Evolutionary conservation across 2,888 invertebrate genomes (phyloP).

Genomic region (Phania funesta): DNA sequence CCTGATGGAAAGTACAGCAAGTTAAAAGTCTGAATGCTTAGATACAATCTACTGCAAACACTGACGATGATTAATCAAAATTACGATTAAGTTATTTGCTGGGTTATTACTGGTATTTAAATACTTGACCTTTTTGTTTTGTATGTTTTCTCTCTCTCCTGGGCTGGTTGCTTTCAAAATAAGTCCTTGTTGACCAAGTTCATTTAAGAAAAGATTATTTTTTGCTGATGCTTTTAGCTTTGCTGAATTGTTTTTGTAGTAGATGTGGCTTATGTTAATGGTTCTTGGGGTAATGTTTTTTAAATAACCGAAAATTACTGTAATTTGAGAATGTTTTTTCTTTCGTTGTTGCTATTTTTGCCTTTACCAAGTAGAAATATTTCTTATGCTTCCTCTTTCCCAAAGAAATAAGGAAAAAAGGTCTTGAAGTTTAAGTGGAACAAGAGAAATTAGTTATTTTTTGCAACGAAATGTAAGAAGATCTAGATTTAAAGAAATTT

Average conservation of each 20-base stretch:
- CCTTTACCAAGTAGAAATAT: constrained; percentile 27
- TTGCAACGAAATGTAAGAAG: not conserved
- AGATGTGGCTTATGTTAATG: constrained; percentile 63
- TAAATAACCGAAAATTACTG: constrained; percentile 64
- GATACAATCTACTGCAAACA: too few relatives aligned
- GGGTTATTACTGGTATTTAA: constrained; percentile 31
- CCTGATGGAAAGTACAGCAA: too few relatives aligned
- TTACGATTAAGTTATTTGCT: constrained; percentile 7
- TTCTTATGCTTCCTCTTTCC: not conserved
- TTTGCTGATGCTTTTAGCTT: constrained; percentile 12
- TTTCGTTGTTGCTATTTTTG: not conserved
- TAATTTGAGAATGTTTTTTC: constrained; percentile 56
- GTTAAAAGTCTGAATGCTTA: too few relatives aligned
- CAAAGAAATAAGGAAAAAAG: not conserved
- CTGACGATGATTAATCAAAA: too few relatives aligned
- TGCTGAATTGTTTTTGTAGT: constrained; percentile 22
- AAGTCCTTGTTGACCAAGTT: constrained; percentile 56
- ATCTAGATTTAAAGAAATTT: constrained; percentile 35
- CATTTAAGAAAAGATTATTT: constrained; percentile 50
- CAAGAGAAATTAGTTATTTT: not conserved
- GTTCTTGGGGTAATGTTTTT: constrained; percentile 60
- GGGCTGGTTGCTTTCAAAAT: constrained; percentile 32
- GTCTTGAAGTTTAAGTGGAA: constrained; percentile 24
- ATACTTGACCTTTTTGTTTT: constrained; percentile 44
- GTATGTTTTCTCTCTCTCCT: constrained; percentile 12